phyloP scores from a whole-genome alignment of 2,113 vertebrate genomes.

The Ardeotis arabs region DNA sequence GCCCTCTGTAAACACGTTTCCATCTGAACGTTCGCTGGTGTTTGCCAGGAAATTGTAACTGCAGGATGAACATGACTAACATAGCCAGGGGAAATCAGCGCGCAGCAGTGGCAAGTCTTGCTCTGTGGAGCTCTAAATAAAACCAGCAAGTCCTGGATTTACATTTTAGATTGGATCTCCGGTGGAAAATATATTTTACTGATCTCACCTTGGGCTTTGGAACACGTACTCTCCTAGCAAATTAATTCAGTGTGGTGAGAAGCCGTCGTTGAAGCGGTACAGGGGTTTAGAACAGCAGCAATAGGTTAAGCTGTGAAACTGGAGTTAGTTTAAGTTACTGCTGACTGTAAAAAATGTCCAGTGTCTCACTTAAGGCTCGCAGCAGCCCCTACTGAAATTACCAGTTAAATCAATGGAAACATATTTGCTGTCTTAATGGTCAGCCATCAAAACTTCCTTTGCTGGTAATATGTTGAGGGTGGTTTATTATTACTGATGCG shows the following conservation, averaged over 20 bases:
- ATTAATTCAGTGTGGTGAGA: not conserved
- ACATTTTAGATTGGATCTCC: not conserved
- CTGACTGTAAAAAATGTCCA: not conserved
- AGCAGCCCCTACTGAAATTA: not conserved
- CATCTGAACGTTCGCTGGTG: not conserved
- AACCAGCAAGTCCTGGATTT: not conserved
- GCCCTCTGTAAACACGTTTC: not conserved
- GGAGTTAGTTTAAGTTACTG: not conserved
- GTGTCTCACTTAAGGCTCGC: not conserved
- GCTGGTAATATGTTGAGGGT: not conserved
- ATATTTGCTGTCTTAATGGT: not conserved
- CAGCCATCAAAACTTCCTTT: not conserved
- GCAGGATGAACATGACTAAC: not conserved
- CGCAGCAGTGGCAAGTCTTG: not conserved
- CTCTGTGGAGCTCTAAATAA: constrained; percentile 10
- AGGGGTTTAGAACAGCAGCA: not conserved
- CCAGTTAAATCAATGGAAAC: not conserved
- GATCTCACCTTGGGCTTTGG: not conserved
- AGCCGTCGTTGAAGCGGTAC: not conserved
- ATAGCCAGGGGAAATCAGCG: not conserved
- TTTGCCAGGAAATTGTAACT: not conserved
- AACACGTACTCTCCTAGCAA: not conserved
- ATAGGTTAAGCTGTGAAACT: not conserved
- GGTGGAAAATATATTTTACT: not conserved
- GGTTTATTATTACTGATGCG: not conserved